Base-by-base conservation (phyloP, 1,140 invertebrate species). In the Zaprionus taronus region DNA sequence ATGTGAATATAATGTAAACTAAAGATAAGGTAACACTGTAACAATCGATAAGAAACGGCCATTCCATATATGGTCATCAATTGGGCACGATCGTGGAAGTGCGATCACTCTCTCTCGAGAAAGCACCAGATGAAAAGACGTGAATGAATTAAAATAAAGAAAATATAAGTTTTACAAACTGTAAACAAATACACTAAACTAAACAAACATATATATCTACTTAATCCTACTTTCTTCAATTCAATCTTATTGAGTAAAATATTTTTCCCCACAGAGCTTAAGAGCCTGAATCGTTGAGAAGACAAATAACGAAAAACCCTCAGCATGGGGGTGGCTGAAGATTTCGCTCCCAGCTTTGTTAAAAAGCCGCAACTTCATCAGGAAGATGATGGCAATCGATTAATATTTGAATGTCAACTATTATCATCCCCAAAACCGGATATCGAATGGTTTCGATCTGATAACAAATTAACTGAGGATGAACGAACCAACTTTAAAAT, bases 271-370 rank as follows among this genome's bases (percentile, higher is more conserved):
- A 4, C 44, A 84, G 79, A 84, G 62, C 67, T 28, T 68, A 84
- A 77, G 70, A 72, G 68, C 70, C 67, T 73, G 61, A 77, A 53
- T 79, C 71, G 76, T 81, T 82, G 68, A 89, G 51, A 87, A 81
- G 63, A 78, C 72, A 79, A 90, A 71, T 47, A 71, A 73, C 64
- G 57, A 85, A 41, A 80, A 80, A 47, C 68, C 72, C 85, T 90
- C 85, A 90, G 85, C 79, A 93, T 93, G 92, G 92, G 92, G 81
- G 92, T 93, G 80, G 92, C 90, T 93, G 98, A 99, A 93, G 98
- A 98, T 94, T 97, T 98, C 94, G 97, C 98, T 93, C 98, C 98
- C 93, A 98, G 97, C 95, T 99, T 99, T 95, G 97, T 97, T 62
- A 97, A 99, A 94, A 99, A 99, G 95, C 98, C 98, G 77, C 97